Conservation (phyloP, 2,113 vertebrate species). For the Osmerus mordax region DNA sequence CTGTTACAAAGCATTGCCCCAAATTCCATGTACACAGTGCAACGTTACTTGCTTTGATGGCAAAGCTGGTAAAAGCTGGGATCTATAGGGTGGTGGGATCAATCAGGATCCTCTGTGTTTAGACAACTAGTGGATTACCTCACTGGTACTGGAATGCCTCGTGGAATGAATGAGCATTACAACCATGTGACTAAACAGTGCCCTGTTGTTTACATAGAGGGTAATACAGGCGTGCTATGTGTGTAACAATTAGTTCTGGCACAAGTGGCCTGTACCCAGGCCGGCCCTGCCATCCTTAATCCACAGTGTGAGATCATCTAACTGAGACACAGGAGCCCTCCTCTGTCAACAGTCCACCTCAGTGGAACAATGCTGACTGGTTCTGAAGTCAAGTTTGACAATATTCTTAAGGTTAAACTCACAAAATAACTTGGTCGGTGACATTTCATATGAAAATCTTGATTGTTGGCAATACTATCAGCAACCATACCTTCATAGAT, state of each 20-base stretch:
- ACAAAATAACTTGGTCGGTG: no score
- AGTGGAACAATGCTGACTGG: no score
- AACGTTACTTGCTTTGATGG: constrained; percentile 42
- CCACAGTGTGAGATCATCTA: not conserved
- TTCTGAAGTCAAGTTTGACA: no score
- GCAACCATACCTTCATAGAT: no score
- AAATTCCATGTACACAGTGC: no score
- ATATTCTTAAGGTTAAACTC: no score
- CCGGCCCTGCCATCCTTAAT: not conserved
- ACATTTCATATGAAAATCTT: no score
- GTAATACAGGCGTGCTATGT: constrained; percentile 39
- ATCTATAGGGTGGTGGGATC: constrained; percentile 45
- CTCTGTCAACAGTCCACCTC: no score
- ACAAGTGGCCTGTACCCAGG: not conserved
- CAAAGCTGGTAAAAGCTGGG: constrained; percentile 62
- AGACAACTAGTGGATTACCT: constrained; percentile 66
- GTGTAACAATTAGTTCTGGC: constrained; percentile 54
- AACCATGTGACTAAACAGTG: constrained; percentile 52
- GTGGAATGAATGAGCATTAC: constrained; percentile 53
- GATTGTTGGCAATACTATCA: no score
- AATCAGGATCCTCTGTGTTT: constrained; percentile 56
- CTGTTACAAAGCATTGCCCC: no score
- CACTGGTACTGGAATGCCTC: constrained; percentile 59
- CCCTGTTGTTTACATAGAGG: constrained; percentile 56
- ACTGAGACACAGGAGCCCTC: not conserved